Percentiles rank a stretch among this genome's conserved stretches.
Conservation (phyloP, 2,797 vertebrate species). For the Coendou prehensilis region DNA sequence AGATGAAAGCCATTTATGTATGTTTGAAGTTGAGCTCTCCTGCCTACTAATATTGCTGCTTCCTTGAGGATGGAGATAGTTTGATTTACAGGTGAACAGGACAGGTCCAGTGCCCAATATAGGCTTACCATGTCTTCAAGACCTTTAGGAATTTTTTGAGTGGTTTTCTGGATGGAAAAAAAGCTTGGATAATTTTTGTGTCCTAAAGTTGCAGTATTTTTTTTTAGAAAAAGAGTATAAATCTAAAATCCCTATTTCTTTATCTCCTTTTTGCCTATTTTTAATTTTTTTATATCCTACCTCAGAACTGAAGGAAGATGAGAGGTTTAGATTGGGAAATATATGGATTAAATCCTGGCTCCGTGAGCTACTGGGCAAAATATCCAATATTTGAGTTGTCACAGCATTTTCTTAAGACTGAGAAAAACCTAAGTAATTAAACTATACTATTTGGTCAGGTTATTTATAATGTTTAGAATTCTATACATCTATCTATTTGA, state of each 20-base stretch:
- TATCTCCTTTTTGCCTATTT: background rate
- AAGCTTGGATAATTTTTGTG: background rate
- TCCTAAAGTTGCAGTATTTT: background rate
- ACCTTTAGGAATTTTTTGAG: background rate
- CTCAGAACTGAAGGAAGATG: background rate
- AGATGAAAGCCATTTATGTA: background rate
- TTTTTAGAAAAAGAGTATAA: background rate
- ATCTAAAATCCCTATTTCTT: background rate
- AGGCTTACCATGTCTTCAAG: background rate
- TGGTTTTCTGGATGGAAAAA: background rate
- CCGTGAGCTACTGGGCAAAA: background rate
- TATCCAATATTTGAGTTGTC: background rate
- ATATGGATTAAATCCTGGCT: background rate
- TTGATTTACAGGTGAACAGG: background rate
- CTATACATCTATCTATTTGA: background rate
- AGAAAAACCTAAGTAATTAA: background rate
- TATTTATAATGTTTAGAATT: slow-evolving; percentile 17
- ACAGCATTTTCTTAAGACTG: background rate
- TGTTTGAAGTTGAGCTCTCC: background rate
- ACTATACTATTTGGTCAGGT: background rate
- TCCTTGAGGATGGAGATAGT: background rate
- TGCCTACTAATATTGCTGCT: background rate
- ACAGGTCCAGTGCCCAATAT: background rate
- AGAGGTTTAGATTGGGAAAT: background rate
- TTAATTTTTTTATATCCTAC: background rate